phyloP scores from a whole-genome alignment of 2,797 vertebrate species.

The Hipposideros larvatus region DNA sequence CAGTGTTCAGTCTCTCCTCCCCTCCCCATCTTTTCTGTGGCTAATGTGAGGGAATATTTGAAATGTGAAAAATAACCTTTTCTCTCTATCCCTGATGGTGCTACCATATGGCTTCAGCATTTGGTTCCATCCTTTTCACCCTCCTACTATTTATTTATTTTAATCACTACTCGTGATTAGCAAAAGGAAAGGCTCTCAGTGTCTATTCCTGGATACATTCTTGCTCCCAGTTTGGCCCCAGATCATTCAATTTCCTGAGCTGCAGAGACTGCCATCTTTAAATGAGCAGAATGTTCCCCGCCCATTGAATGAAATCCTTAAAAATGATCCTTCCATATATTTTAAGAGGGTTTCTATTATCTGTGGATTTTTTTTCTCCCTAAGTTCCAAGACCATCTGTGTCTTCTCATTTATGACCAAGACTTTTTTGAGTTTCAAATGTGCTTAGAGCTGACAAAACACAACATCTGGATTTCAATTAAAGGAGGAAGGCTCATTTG shows the following conservation, averaged over 20 bases:
- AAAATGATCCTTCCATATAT: slow-evolving; percentile 60
- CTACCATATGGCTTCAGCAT: slow-evolving; percentile 77
- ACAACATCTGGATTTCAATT: slow-evolving; percentile 83
- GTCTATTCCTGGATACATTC: slow-evolving; percentile 65
- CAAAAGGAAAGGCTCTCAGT: slow-evolving; percentile 34
- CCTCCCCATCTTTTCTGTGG: background rate
- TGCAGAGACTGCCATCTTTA: slow-evolving; percentile 57
- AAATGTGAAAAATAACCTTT: slow-evolving; percentile 71
- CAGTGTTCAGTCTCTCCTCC: background rate
- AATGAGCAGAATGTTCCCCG: slow-evolving; percentile 4
- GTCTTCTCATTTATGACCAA: slow-evolving; percentile 78
- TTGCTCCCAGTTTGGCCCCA: background rate
- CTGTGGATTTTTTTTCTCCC: slow-evolving; percentile 7
- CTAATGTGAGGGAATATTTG: slow-evolving; percentile 45
- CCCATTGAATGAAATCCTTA: slow-evolving; percentile 63
- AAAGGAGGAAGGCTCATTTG: slow-evolving; percentile 77
- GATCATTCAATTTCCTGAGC: slow-evolving; percentile 15
- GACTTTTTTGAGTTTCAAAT: slow-evolving; percentile 74
- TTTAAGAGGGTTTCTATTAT: slow-evolving; percentile 74
- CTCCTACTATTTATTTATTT: slow-evolving; percentile 82
- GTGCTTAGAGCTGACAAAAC: slow-evolving; percentile 79
- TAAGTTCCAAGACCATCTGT: slow-evolving; percentile 76
- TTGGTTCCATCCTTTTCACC: slow-evolving; percentile 70
- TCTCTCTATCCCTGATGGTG: slow-evolving; percentile 50
- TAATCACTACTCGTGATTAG: slow-evolving; percentile 64